Evolutionary conservation across 53 echinoderm and acorn worm genomes (phyloP).

Genomic region (Paelopatides confundens): DNA sequence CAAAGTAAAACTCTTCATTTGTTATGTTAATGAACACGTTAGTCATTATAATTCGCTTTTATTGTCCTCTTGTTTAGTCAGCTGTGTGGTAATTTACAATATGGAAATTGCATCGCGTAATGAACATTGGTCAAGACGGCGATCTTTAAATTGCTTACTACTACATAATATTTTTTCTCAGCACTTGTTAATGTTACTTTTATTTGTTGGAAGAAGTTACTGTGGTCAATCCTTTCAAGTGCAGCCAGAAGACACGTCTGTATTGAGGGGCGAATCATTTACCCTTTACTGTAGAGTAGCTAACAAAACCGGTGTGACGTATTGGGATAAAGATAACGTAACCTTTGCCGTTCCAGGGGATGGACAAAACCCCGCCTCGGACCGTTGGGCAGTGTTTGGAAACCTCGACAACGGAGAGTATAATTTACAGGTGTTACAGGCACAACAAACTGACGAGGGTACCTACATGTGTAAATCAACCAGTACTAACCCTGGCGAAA

Average conservation of each 20-base stretch:
- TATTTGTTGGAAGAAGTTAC: not conserved
- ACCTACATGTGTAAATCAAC: constrained; percentile 77
- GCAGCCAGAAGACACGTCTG: constrained; percentile 64
- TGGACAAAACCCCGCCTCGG: constrained; percentile 24
- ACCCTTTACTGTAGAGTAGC: constrained; percentile 79
- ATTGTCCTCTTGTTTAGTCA: no score
- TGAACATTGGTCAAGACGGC: no score
- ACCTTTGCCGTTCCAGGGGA: constrained; percentile 53
- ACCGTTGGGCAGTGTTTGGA: constrained; percentile 84
- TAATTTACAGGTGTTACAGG: constrained; percentile 78
- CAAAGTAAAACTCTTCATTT: no score
- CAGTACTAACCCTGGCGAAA: not conserved
- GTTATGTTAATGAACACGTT: no score
- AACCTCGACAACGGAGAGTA: constrained; percentile 78
- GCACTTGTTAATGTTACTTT: no score
- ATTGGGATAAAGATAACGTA: constrained; percentile 76
- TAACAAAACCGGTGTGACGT: constrained; percentile 68
- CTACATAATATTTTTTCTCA: no score
- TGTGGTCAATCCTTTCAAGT: constrained; percentile 55
- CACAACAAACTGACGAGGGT: constrained; percentile 62
- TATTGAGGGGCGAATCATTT: constrained; percentile 69
- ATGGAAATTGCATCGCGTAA: no score
- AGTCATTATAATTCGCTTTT: no score
- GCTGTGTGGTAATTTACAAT: no score
- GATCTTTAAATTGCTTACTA: no score